Evolutionary conservation across 2,888 invertebrate genomes (phyloP).

Genomic region (Drosophila sordidula): DNA sequence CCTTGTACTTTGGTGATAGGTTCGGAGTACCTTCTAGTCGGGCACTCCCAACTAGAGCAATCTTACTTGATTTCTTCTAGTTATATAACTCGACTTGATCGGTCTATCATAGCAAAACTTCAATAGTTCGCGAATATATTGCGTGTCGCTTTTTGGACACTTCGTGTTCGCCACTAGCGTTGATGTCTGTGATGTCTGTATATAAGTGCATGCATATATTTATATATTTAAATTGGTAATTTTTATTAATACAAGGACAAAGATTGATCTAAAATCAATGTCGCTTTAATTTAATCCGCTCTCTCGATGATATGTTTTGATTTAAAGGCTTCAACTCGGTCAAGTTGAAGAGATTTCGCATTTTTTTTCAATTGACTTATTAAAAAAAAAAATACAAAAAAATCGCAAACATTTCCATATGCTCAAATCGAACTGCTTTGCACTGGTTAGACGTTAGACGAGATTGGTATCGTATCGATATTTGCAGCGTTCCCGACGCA

Average conservation of each 20-base stretch:
- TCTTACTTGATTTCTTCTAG: too few species aligned
- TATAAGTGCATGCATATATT: too few species aligned
- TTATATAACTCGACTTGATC: too few species aligned
- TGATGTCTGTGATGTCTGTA: too few species aligned
- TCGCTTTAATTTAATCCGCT: conserved; percentile 57
- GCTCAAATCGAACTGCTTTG: conserved; percentile 45
- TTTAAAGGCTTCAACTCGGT: conserved; percentile 49
- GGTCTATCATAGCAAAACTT: too few species aligned
- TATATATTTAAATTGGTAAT: not conserved
- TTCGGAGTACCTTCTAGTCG: too few species aligned
- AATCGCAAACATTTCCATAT: conserved; percentile 40
- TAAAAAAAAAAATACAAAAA: conserved; percentile 21
- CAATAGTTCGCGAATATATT: too few species aligned
- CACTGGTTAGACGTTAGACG: conserved; percentile 51
- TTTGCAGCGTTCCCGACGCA: conserved; percentile 46
- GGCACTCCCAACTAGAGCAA: too few species aligned
- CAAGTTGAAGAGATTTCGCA: conserved; percentile 56
- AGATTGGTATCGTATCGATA: conserved; percentile 41
- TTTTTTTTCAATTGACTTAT: conserved; percentile 43
- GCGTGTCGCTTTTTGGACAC: too few species aligned
- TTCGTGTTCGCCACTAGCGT: too few species aligned
- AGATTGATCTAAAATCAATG: conserved; percentile 44
- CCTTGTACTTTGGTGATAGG: too few species aligned
- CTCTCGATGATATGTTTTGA: conserved; percentile 13
- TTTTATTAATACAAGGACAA: conserved; percentile 14